Conservation (phyloP, 2,797 vertebrate genomes). For the Fistularia tabacaria region DNA sequence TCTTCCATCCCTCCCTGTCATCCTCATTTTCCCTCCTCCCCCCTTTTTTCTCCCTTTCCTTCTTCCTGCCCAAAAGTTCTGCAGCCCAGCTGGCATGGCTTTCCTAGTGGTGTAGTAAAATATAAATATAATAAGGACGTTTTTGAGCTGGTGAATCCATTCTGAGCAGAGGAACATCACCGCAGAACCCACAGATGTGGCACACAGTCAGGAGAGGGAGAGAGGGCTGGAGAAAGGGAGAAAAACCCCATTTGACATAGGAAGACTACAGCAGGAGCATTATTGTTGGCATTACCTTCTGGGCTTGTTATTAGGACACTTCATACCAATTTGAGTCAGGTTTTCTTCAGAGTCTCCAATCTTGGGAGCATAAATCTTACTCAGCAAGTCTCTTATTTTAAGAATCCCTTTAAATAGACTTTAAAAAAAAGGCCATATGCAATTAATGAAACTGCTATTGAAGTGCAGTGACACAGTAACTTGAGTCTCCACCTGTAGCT, state of each 20-base stretch:
- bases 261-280: constrained; percentile 51
- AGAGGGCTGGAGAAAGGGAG: constrained; percentile 47
- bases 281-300: constrained; percentile 54
- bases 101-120: constrained; percentile 82
- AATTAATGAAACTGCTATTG: constrained; percentile 12
- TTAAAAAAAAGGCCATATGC: constrained; percentile 8
- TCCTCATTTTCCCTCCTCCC: constrained; percentile 47
- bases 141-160: constrained; percentile 87
- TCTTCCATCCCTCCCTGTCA: constrained; percentile 40
- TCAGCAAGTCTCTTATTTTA: constrained; percentile 33
- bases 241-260: constrained; percentile 51
- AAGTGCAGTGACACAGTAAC: not conserved
- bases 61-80: constrained; percentile 59
- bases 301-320: constrained; percentile 60
- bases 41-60: constrained; percentile 26
- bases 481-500: not conserved
- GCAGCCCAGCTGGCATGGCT: constrained; percentile 76
- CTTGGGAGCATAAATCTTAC: constrained; percentile 19
- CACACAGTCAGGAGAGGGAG: constrained; percentile 69
- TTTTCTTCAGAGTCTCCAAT: constrained; percentile 36
- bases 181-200: constrained; percentile 81
- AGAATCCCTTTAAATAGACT: constrained; percentile 13
- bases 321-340: constrained; percentile 42
- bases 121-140: constrained; percentile 88
- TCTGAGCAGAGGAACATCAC: constrained; percentile 86